Conservation (phyloP, 2,113 vertebrate genomes). For the Corapipo altera region DNA sequence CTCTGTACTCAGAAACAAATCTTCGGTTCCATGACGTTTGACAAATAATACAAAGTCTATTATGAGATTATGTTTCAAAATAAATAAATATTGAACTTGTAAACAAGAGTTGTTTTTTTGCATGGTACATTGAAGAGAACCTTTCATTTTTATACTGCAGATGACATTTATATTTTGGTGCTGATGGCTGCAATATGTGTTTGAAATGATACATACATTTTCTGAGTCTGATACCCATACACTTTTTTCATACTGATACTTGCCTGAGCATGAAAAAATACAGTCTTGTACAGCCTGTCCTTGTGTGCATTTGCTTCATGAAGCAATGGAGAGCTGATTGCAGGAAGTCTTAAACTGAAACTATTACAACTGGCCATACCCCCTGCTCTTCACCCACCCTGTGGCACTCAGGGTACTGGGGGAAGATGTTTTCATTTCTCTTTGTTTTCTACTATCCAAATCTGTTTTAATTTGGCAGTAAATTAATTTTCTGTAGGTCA, state of each 20-base stretch:
- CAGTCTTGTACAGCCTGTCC: not conserved
- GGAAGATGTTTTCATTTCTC: not conserved
- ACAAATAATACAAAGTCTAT: not conserved
- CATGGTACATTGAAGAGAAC: not conserved
- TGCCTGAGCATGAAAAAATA: not conserved
- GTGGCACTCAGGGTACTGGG: rapidly evolving
- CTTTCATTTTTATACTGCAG: not conserved
- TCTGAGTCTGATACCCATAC: not conserved
- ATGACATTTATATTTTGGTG: not conserved
- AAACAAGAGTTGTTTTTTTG: not conserved
- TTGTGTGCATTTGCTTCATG: not conserved
- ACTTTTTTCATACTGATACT: not conserved
- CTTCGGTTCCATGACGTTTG: not conserved
- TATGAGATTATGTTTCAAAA: not conserved
- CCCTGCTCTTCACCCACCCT: rapidly evolving
- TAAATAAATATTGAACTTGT: not conserved
- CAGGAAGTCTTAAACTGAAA: not conserved
- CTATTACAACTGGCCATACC: rapidly evolving
- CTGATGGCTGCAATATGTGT: not conserved
- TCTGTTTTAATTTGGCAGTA: not conserved
- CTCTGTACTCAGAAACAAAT: not conserved
- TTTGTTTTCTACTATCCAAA: not conserved
- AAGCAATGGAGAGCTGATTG: not conserved
- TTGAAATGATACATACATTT: not conserved
- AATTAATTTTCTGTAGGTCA: not conserved